A percentile compares a stretch with the other conserved stretches of the same genome.
phyloP scores from a whole-genome alignment of 2,888 invertebrate genomes.

The Pinctada fucata region DNA sequence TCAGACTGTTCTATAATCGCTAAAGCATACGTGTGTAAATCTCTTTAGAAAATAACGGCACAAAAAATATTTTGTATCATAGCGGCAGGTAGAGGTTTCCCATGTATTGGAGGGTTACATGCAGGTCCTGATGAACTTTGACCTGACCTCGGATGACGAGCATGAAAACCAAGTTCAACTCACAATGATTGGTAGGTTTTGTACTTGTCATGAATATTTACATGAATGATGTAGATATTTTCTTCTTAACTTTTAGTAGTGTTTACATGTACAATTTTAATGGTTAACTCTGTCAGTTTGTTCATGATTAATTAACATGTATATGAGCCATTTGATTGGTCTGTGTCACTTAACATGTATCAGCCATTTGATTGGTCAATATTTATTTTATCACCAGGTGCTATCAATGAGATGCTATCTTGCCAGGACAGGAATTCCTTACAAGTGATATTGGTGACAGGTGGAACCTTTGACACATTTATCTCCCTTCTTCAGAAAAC shows the following conservation, averaged over 20 bases:
- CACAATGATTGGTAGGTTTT: conserved; percentile 66
- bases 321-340: no score
- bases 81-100: conserved; percentile 81
- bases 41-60: no score
- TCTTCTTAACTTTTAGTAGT: no score
- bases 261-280: no score
- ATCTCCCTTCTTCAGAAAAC: conserved; percentile 65
- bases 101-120: conserved; percentile 76
- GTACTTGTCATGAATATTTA: no score
- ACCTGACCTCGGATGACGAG: conserved; percentile 47
- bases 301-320: no score
- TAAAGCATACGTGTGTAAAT: no score
- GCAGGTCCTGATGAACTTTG: conserved; percentile 59
- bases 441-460: conserved; percentile 69
- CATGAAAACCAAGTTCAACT: conserved; percentile 61
- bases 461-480: conserved; percentile 67
- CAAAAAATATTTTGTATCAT: neutral
- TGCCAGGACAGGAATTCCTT: conserved; percentile 69
- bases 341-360: neutral
- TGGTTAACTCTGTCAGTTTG: no score
- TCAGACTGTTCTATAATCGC: no score
- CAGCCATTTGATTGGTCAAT: neutral
- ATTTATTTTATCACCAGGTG: conserved; percentile 50
- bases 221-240: no score
- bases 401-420: conserved; percentile 66